Evolutionary conservation across 2,888 invertebrate genomes (phyloP).

Genomic region (Rhagonycha lutea): DNA sequence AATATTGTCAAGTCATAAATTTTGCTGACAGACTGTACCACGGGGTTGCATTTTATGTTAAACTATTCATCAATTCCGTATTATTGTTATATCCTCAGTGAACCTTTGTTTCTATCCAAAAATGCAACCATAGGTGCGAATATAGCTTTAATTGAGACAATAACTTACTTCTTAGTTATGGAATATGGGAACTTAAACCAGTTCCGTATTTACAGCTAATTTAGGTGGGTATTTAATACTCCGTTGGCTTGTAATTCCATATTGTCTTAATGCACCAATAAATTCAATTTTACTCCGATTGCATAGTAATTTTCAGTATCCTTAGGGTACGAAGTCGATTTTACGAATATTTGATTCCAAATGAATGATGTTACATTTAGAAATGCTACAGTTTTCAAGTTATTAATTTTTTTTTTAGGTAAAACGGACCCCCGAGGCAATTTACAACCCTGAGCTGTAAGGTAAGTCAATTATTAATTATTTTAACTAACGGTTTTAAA

Average conservation of each 20-base stretch:
- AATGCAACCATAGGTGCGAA: slow-evolving; percentile 1
- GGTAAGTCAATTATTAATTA: neutral
- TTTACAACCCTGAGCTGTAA: neutral
- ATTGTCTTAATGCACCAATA: neutral
- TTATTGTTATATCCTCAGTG: slow-evolving; percentile 11
- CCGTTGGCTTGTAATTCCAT: neutral
- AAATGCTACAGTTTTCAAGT: neutral
- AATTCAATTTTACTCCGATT: neutral
- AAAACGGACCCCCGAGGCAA: neutral
- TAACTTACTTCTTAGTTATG: slow-evolving; percentile 5
- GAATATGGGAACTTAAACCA: neutral
- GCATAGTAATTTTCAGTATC: neutral
- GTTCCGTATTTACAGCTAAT: neutral
- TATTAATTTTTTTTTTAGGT: neutral
- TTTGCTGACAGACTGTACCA: neutral
- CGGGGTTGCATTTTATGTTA: slow-evolving; percentile 6
- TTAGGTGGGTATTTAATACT: neutral
- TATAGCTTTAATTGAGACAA: slow-evolving; percentile 14
- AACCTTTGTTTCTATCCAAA: slow-evolving; percentile 9
- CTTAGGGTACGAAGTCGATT: neutral
- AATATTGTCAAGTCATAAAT: slow-evolving; percentile 6
- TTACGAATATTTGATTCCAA: neutral
- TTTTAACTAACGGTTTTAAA: neutral
- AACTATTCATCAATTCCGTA: slow-evolving; percentile 15
- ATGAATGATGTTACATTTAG: too few species aligned